A percentile compares a stretch with the other conserved stretches of the same genome.
Evolutionary conservation across 2,113 vertebrate genomes (phyloP).

Genomic region (Platysternon megacephalum): DNA sequence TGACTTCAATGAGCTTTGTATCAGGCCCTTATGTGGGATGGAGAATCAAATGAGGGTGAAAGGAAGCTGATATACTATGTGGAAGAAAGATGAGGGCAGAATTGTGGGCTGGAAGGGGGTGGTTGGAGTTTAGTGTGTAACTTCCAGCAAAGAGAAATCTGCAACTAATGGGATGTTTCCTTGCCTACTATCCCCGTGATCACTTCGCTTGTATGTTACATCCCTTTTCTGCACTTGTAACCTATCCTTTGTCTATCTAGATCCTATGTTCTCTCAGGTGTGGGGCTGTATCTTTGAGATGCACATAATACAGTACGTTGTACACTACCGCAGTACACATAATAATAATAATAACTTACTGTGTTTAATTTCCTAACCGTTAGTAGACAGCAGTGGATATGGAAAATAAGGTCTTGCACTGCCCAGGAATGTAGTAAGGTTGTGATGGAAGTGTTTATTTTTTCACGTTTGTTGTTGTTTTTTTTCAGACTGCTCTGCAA

Average conservation of each 20-base stretch:
- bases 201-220: neutral
- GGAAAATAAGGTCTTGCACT: neutral
- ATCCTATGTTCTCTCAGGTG: fast-evolving
- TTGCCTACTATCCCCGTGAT: neutral
- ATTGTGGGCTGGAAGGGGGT: neutral
- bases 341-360: neutral
- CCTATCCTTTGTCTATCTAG: neutral
- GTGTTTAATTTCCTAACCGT: neutral
- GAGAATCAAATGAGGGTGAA: neutral
- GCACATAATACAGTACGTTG: neutral
- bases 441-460: neutral
- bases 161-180: neutral
- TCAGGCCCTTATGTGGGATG: neutral
- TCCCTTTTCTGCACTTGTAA: neutral
- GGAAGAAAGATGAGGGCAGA: neutral
- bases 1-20: neutral
- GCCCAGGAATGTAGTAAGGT: neutral
- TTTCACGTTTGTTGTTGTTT: neutral
- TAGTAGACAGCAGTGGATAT: neutral
- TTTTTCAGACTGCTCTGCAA: slow-evolving; percentile 85
- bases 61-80: neutral
- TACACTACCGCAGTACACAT: neutral
- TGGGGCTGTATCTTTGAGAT: neutral
- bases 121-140: neutral
- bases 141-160: neutral